A percentile compares a stretch with the other conserved stretches of the same genome.
These are phyloP conservation scores for Elephantulus edwardii DNA, from an alignment of 2,113 vertebrate genomes.

Conservation along the genomic window DNA sequence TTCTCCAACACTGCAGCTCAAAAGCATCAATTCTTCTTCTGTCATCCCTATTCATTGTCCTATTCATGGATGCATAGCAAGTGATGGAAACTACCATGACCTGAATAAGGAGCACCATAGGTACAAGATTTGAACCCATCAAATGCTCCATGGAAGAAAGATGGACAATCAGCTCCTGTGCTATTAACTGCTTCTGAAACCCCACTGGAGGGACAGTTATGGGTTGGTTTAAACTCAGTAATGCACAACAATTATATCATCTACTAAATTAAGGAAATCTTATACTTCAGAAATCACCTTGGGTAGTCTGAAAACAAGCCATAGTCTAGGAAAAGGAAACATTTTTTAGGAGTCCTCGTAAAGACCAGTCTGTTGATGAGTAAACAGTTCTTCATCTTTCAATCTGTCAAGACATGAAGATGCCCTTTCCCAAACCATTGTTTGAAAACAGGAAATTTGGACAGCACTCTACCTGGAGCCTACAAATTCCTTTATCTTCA, in stretches of 20 bases:
- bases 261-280: neutral
- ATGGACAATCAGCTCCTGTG: too few relatives aligned
- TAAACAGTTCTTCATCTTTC: neutral
- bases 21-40: too few relatives aligned
- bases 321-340: neutral
- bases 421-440: neutral
- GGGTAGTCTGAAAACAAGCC: neutral
- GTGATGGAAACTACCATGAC: too few relatives aligned
- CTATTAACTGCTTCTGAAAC: too few relatives aligned
- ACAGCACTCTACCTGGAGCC: neutral
- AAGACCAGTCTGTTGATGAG: neutral
- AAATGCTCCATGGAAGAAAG: too few relatives aligned
- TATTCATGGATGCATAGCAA: too few relatives aligned
- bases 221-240: too few relatives aligned
- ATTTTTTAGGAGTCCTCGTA: neutral
- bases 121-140: too few relatives aligned
- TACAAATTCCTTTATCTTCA: conserved; percentile 34
- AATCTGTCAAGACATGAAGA: conserved; percentile 6
- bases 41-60: too few relatives aligned
- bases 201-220: too few relatives aligned
- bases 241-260: conserved; percentile 18
- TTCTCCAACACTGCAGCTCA: too few relatives aligned
- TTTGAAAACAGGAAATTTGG: conserved; percentile 1
- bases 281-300: neutral
- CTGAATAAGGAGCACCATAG: too few relatives aligned